Evolutionary conservation across 64 coral and sea anemone genomes (phyloP).

Genomic region (Actinia tenebrosa): DNA sequence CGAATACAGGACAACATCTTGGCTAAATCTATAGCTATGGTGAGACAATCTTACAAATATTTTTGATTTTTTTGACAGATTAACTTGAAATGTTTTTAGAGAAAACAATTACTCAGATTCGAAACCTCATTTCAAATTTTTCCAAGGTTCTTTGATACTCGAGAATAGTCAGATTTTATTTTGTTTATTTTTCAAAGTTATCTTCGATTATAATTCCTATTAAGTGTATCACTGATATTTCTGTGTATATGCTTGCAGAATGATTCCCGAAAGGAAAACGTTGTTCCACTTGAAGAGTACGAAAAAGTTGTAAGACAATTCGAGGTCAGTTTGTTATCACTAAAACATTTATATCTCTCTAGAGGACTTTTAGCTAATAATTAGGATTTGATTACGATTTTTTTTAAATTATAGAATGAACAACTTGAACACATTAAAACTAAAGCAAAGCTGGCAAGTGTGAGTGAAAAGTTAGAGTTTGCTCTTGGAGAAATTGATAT

Average conservation of each 20-base stretch:
- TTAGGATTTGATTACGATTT: background rate
- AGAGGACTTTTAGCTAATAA: background rate
- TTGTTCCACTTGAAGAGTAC: constrained; percentile 76
- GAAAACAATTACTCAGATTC: background rate
- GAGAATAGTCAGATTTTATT: background rate
- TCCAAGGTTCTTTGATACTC: background rate
- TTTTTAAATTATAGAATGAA: constrained; percentile 53
- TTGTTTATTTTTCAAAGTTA: background rate
- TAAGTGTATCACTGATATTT: background rate
- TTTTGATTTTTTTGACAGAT: background rate
- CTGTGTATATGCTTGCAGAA: background rate
- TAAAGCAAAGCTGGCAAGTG: constrained; percentile 89
- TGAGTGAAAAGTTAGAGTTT: constrained; percentile 95
- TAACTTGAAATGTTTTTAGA: background rate
- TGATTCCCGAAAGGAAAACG: constrained; percentile 69
- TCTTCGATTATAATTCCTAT: background rate
- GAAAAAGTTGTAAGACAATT: constrained; percentile 66
- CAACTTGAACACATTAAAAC: constrained; percentile 93
- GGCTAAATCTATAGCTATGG: constrained; percentile 63
- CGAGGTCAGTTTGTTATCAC: constrained; percentile 34
- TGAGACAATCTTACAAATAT: constrained; percentile 24
- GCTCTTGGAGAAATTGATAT: constrained; percentile 94
- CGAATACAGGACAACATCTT: constrained; percentile 70
- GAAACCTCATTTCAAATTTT: background rate
- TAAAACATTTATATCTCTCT: background rate